Conservation (phyloP, 2,113 vertebrate species). For the Galemys pyrenaicus region DNA sequence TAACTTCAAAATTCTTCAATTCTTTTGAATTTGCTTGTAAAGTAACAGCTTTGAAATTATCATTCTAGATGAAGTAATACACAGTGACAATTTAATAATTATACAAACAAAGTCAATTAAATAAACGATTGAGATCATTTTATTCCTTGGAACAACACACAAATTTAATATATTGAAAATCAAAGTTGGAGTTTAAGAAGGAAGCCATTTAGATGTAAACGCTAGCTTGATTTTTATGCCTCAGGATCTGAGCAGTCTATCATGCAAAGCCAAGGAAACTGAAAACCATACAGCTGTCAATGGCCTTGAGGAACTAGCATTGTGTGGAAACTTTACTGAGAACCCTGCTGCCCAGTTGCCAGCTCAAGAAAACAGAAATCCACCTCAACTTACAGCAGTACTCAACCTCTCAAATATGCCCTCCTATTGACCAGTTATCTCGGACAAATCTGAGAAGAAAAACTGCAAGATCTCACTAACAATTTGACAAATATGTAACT, state of each 20-base stretch:
- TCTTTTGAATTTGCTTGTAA: conserved; percentile 47
- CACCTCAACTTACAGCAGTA: neutral
- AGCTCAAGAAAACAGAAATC: rapidly evolving
- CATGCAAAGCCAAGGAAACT: neutral
- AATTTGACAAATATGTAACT: neutral
- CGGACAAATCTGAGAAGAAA: neutral
- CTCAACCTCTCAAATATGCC: neutral
- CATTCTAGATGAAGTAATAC: conserved; percentile 69
- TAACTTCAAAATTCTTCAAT: conserved; percentile 52
- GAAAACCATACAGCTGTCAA: neutral
- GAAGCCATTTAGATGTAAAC: conserved; percentile 77
- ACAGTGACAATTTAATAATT: conserved; percentile 80
- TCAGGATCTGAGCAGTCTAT: conserved; percentile 34
- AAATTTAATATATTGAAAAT: conserved; percentile 78
- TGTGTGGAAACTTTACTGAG: neutral
- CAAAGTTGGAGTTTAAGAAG: conserved; percentile 77
- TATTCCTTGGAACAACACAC: conserved; percentile 69
- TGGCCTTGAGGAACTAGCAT: neutral
- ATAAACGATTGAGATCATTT: conserved; percentile 58
- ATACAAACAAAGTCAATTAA: conserved; percentile 75
- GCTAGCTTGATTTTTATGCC: conserved; percentile 67
- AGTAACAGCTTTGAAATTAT: conserved; percentile 59
- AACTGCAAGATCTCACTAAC: conserved; percentile 32
- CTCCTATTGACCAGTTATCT: neutral
- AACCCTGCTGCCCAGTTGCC: rapidly evolving